Evolutionary conservation across 2,113 vertebrate genomes (phyloP).

Genomic region (Lichenostomus cassidix): DNA sequence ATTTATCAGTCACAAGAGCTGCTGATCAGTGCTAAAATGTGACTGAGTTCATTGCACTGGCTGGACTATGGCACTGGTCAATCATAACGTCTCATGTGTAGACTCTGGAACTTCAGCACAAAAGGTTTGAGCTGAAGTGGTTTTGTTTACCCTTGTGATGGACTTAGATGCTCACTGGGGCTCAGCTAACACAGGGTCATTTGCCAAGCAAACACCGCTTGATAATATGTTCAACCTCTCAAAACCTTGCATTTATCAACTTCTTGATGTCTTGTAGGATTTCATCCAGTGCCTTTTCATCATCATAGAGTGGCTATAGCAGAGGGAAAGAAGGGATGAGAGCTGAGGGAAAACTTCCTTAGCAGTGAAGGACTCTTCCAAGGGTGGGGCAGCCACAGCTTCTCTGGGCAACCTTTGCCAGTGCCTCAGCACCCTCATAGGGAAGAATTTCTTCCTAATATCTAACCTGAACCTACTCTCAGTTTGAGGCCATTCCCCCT

Average conservation of each 20-base stretch:
- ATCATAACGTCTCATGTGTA: not conserved
- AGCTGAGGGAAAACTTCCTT: not conserved
- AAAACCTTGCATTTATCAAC: constrained; percentile 53
- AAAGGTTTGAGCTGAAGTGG: not conserved
- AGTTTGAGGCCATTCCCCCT: not conserved
- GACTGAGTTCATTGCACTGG: not conserved
- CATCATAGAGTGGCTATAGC: not conserved
- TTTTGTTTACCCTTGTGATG: not conserved
- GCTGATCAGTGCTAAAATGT: not conserved
- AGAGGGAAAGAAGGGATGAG: not conserved
- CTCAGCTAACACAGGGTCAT: not conserved
- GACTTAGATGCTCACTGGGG: not conserved
- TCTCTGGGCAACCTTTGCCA: not conserved
- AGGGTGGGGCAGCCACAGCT: not conserved
- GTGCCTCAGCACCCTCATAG: not conserved
- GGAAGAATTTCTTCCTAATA: not conserved
- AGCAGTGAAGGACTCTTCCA: not conserved
- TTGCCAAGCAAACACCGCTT: not conserved
- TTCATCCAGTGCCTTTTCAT: not conserved
- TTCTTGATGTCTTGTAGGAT: constrained; percentile 45
- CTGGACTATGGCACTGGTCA: not conserved
- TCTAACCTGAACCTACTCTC: not conserved
- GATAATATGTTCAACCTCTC: not conserved
- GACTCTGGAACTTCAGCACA: not conserved
- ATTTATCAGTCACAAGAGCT: not conserved